These are phyloP conservation scores for Zoroaster sp. DNA, from an alignment of 53 echinoderm and acorn worm genomes.

Conservation along the genomic window DNA sequence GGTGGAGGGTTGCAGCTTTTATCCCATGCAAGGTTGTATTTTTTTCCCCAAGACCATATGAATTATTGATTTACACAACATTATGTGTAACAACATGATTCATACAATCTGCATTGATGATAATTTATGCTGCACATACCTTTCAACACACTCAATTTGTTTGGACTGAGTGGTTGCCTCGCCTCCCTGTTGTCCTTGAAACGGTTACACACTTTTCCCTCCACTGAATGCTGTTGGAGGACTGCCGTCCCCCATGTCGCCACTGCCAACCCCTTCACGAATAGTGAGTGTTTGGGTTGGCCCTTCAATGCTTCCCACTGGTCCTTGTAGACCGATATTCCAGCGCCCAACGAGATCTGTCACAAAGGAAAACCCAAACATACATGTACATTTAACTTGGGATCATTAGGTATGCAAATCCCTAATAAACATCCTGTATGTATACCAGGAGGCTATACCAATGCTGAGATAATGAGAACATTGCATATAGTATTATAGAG, in stretches of 20 bases:
- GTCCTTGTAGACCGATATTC: neutral
- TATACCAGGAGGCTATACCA: too few species aligned
- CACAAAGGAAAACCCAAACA: neutral
- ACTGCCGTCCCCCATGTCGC: constrained; percentile 20
- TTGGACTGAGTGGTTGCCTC: constrained; percentile 1
- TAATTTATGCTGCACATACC: constrained; percentile 8
- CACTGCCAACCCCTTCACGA: constrained; percentile 18
- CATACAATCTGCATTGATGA: neutral
- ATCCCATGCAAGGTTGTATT: neutral
- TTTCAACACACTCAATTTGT: constrained; percentile 2
- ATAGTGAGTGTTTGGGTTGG: constrained; percentile 19
- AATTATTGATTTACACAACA: neutral
- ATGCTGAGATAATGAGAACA: too few species aligned
- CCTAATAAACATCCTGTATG: too few species aligned
- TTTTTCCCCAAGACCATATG: neutral
- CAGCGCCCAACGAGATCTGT: constrained; percentile 32
- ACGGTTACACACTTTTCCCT: constrained; percentile 6
- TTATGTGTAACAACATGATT: neutral
- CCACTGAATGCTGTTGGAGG: neutral
- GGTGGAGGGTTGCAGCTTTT: neutral
- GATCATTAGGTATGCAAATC: too few species aligned
- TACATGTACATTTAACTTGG: neutral
- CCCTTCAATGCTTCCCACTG: neutral
- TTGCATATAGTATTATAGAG: too few species aligned
- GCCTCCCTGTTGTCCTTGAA: neutral